Conservation (phyloP, 1,140 invertebrate genomes). For the Trinorchestia longiramus region DNA sequence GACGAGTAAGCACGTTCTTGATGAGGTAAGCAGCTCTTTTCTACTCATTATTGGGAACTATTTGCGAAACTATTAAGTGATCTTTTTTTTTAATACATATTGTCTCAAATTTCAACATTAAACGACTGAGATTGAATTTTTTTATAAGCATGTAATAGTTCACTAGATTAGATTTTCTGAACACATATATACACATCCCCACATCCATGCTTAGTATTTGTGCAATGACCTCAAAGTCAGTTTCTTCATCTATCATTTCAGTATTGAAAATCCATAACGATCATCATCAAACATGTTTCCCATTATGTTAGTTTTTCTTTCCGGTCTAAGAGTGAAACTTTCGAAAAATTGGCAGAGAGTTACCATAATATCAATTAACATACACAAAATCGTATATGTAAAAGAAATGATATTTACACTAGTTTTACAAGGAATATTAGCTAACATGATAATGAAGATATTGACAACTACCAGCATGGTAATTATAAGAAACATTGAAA, state of each 20-base stretch:
- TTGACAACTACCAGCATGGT: too few relatives aligned
- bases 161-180: neutral
- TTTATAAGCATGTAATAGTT: neutral
- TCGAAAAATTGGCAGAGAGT: neutral
- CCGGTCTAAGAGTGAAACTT: neutral
- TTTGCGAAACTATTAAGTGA: too few relatives aligned
- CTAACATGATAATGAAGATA: too few relatives aligned
- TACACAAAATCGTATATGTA: neutral
- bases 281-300: neutral
- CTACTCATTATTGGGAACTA: too few relatives aligned
- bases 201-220: neutral
- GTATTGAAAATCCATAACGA: neutral
- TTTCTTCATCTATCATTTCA: neutral
- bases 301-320: neutral
- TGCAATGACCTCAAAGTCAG: neutral
- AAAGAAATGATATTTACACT: too few relatives aligned
- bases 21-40: too few relatives aligned
- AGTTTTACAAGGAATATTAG: too few relatives aligned
- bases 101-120: neutral
- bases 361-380: neutral
- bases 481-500: too few relatives aligned
- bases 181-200: neutral
- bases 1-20: too few relatives aligned
- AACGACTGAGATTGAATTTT: neutral
- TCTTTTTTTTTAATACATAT: too few relatives aligned